These are phyloP conservation scores for Anas bernieri DNA, from an alignment of 2,797 vertebrate species.

Conservation along the genomic window DNA sequence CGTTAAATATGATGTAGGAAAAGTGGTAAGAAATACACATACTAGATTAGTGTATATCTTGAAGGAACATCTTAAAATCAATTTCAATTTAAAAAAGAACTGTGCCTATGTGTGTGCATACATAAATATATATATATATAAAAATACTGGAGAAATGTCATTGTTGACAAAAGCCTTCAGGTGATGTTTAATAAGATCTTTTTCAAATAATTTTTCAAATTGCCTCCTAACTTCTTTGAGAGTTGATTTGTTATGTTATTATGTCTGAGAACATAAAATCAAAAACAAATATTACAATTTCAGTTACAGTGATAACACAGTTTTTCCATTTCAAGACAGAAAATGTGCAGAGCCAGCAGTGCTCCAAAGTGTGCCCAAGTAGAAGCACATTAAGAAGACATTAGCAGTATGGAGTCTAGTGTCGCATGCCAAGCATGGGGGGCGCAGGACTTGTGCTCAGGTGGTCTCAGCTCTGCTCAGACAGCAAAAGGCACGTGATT, in stretches of 20 bases:
- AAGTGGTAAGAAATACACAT: neutral
- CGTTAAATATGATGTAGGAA: neutral
- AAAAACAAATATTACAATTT: neutral
- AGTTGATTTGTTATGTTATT: neutral
- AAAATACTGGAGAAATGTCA: neutral
- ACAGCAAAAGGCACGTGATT: neutral
- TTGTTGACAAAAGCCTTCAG: neutral
- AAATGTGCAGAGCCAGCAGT: slow-evolving; percentile 10
- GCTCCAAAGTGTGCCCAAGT: slow-evolving; percentile 14
- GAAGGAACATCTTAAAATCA: neutral
- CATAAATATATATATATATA: neutral
- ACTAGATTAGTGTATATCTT: neutral
- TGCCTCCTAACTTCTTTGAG: neutral
- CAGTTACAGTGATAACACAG: neutral
- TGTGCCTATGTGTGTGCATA: neutral
- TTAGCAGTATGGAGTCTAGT: slow-evolving; percentile 16
- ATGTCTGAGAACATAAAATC: neutral
- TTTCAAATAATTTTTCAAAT: neutral
- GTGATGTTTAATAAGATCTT: neutral
- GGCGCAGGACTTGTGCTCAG: neutral
- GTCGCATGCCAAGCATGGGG: neutral
- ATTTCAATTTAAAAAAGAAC: neutral
- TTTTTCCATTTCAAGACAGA: neutral
- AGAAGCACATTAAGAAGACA: slow-evolving; percentile 47
- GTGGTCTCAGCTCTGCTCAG: neutral